phyloP scores from a whole-genome alignment of 2,113 vertebrate genomes.

The Astatotilapia flaviijosephi region DNA sequence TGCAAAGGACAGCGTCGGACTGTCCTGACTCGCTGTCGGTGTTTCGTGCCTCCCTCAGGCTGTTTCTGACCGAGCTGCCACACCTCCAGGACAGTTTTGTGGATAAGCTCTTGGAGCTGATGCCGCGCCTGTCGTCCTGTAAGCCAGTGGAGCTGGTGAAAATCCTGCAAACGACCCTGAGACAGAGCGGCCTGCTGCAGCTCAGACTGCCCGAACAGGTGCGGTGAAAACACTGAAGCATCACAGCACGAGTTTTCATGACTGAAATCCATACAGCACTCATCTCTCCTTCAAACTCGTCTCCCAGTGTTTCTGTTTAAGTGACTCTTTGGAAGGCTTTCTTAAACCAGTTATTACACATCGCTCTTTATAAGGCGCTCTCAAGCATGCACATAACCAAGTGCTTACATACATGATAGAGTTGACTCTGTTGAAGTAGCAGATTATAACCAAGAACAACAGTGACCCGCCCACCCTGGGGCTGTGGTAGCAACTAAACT shows the following conservation, averaged over 20 bases:
- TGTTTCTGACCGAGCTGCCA: slow-evolving; percentile 85
- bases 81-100: slow-evolving; percentile 92
- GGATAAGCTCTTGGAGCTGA: slow-evolving; percentile 88
- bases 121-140: slow-evolving; percentile 87
- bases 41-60: slow-evolving; percentile 57
- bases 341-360: neutral
- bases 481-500: neutral
- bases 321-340: neutral
- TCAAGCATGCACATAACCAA: neutral
- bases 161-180: slow-evolving; percentile 87
- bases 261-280: neutral
- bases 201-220: slow-evolving; percentile 89
- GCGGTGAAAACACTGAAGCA: neutral
- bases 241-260: neutral
- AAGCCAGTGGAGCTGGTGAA: slow-evolving; percentile 88
- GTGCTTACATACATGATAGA: neutral
- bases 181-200: slow-evolving; percentile 86
- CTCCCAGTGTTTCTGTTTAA: neutral
- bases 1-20: neutral
- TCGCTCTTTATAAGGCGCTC: neutral
- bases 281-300: neutral
- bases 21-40: neutral
- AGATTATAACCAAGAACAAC: accelerated
- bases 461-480: neutral
- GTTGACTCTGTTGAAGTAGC: neutral